Conservation (phyloP, 2,888 invertebrate species). For the Watsonalla cultraria region DNA sequence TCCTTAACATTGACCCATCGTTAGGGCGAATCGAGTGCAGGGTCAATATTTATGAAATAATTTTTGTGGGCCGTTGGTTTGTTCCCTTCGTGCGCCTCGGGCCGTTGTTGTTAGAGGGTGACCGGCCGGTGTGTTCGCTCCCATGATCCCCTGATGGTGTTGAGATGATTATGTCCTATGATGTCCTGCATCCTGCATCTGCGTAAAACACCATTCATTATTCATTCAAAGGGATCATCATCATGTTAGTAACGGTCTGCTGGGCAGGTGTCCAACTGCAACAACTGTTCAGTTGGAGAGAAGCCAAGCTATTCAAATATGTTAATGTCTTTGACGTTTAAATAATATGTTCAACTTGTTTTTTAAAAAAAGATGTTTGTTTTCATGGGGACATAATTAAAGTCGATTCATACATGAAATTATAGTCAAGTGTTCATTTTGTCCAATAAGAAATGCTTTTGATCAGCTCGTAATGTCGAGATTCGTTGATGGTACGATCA, state of each 20-base stretch:
- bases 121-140: slow-evolving; percentile 30
- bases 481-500: too few species aligned
- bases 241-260: slow-evolving; percentile 31
- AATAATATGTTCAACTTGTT: background rate
- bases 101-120: slow-evolving; percentile 37
- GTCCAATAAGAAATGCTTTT: too few species aligned
- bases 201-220: slow-evolving; percentile 34
- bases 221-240: slow-evolving; percentile 13
- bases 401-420: too few species aligned
- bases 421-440: too few species aligned
- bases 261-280: slow-evolving; percentile 36
- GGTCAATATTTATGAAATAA: slow-evolving; percentile 66
- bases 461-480: too few species aligned
- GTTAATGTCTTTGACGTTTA: slow-evolving; percentile 2
- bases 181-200: slow-evolving; percentile 52
- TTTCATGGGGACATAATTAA: too few species aligned
- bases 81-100: slow-evolving; percentile 35
- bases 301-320: slow-evolving; percentile 31
- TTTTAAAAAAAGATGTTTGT: too few species aligned
- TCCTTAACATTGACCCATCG: slow-evolving; percentile 51
- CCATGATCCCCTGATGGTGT: slow-evolving; percentile 40
- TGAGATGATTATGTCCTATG: slow-evolving; percentile 44
- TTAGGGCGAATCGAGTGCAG: slow-evolving; percentile 52
- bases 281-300: slow-evolving; percentile 22
- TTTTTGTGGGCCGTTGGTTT: slow-evolving; percentile 48